Percentiles rank a stretch among this genome's conserved stretches.
phyloP scores from a whole-genome alignment of 2,113 vertebrate species.

The Bucco capensis region DNA sequence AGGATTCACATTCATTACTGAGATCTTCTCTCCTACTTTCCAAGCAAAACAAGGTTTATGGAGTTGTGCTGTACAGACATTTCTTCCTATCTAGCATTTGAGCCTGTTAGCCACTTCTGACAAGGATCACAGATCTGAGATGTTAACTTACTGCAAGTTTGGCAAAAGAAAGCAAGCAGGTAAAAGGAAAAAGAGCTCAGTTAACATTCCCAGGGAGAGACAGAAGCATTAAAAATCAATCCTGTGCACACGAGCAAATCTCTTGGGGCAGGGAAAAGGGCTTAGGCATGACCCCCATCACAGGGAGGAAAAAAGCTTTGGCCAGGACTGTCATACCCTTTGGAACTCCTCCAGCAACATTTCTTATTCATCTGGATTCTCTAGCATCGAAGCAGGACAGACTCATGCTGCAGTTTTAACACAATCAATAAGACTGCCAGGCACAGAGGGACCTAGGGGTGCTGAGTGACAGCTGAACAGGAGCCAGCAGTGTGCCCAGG shows the following conservation, averaged over 20 bases:
- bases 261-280: not conserved
- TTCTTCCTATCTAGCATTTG: not conserved
- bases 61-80: not conserved
- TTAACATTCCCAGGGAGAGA: not conserved
- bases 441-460: too few relatives aligned
- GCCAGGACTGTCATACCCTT: not conserved
- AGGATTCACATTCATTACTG: not conserved
- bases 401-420: not conserved
- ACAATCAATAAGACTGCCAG: constrained; percentile 57
- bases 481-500: too few relatives aligned
- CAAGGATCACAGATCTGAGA: not conserved
- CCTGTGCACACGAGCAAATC: not conserved
- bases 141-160: not conserved
- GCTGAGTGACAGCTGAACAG: too few relatives aligned
- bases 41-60: not conserved
- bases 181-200: not conserved
- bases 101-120: not conserved
- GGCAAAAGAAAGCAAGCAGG: not conserved
- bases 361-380: not conserved
- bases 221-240: constrained; percentile 2
- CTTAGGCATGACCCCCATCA: not conserved
- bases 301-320: not conserved
- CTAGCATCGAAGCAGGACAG: not conserved
- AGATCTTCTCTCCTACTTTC: not conserved
- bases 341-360: not conserved